Evolutionary conservation across 2,888 invertebrate genomes (phyloP).

Genomic region (Rhabditoides inermis): DNA sequence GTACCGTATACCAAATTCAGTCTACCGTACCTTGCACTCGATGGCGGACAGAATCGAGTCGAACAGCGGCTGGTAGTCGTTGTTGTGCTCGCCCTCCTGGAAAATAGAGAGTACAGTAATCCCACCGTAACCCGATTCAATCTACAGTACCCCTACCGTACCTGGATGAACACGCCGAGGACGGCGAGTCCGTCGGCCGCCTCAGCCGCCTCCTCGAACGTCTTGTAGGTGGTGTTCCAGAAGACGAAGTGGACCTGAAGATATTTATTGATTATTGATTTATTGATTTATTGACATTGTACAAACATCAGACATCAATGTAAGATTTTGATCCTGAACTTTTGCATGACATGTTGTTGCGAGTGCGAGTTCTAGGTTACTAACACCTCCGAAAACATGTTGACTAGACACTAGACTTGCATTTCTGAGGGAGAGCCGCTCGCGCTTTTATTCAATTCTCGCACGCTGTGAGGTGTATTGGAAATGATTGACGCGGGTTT

Average conservation of each 20-base stretch:
- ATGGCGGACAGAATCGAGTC: slow-evolving; percentile 27
- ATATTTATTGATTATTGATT: background rate
- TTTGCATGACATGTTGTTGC: no score
- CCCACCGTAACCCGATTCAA: no score
- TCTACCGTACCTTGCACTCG: slow-evolving; percentile 10
- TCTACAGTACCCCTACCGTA: slow-evolving; percentile 2
- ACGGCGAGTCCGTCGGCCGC: slow-evolving; percentile 45
- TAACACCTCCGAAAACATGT: no score
- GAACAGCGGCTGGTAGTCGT: slow-evolving; percentile 28
- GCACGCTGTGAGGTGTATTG: no score
- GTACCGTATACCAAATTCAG: no score
- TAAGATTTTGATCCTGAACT: no score
- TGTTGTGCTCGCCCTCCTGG: slow-evolving; percentile 27
- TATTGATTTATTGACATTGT: background rate
- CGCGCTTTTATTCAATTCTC: no score
- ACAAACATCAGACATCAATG: background rate
- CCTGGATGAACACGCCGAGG: slow-evolving; percentile 43
- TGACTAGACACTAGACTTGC: no score
- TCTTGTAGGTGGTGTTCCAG: slow-evolving; percentile 42
- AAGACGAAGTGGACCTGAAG: slow-evolving; percentile 46
- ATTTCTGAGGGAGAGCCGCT: no score
- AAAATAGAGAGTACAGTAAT: background rate
- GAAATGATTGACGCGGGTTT: no score
- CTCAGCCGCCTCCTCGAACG: slow-evolving; percentile 33
- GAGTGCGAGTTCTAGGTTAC: no score